Base-by-base conservation (phyloP, 2,113 vertebrate species). In the Catagonus wagneri region DNA sequence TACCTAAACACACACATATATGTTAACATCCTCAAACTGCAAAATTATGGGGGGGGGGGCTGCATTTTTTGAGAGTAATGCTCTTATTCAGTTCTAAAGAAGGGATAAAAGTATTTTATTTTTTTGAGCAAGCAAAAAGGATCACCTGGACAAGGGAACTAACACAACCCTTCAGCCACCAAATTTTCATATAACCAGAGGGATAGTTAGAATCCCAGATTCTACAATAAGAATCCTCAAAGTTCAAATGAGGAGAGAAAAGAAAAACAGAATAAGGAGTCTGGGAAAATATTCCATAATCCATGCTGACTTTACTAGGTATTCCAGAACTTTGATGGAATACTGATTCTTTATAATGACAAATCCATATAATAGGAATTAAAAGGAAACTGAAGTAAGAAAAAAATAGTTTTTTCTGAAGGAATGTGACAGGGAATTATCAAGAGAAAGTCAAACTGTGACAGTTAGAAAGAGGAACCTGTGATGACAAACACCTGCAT, bases 301-400 rank as follows among this genome's bases (percentile, higher is more conserved):
- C 84, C 52, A 84, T 7, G 13, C 36, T 92, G 80, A 66, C 74
- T 83, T 50, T 58, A 90, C 16, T 15, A 81, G 32, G 44, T 81
- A 85, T 90, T 90, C 72, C 93, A 96, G 93, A 96, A 94, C 84
- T 90, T 68, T 9, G 61, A 91, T 27, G 56, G 69, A 94, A 92
- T 52, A 78, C 27, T 85, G 27, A 78, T 69, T 84, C 80, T 65
- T 85, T 36, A 66, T 34, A 69, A 90, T 19, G 76, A 74, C 88
- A 66, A n/a, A 68, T 66, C 34, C 63, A 78, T 4, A 44, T 20
- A 87, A 63, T 2, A 68, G 15, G 19, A 36, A 69, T 52, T 68
- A 83, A 61, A 15, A 83, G 50, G 29, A 96, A 92, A 83, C 29
- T 0, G 7, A 95, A 92, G 50, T n/a, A 66, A 92, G 50, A 39